These are phyloP conservation scores for Polypedilum vanderplanki DNA, from an alignment of 1,140 invertebrate species.

Conservation along the genomic window DNA sequence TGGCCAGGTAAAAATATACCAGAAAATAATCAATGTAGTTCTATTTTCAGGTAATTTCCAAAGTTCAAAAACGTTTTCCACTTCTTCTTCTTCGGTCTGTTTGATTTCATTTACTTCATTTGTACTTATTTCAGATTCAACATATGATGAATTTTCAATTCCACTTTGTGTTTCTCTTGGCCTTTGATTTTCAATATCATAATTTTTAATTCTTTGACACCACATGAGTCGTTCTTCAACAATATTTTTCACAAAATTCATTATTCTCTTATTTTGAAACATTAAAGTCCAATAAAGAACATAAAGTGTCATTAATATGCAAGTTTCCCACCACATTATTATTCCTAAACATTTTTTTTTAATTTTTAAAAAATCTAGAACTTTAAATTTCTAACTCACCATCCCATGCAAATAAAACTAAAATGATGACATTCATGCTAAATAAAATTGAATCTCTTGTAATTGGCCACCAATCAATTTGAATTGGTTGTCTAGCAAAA, in stretches of 20 bases:
- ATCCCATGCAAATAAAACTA: constrained; percentile 75
- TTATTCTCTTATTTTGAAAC: constrained; percentile 50
- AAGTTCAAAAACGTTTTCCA: neutral
- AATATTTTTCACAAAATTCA: constrained; percentile 40
- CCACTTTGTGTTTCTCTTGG: constrained; percentile 7
- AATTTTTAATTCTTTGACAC: constrained; percentile 36
- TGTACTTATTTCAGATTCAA: neutral
- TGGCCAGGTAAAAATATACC: constrained; percentile 67
- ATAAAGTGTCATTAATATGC: constrained; percentile 60
- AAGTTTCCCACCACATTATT: constrained; percentile 72
- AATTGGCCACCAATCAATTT: constrained; percentile 75
- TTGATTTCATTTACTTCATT: neutral
- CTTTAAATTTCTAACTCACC: constrained; percentile 40
- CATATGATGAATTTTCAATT: neutral
- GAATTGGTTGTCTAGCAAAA: constrained; percentile 63
- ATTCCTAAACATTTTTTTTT: too few species aligned
- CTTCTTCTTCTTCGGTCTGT: neutral
- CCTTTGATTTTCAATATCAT: constrained; percentile 8
- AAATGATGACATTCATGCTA: constrained; percentile 61
- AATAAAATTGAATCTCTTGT: constrained; percentile 79
- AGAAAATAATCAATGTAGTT: constrained; percentile 45
- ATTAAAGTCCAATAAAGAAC: constrained; percentile 57
- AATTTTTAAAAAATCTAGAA: too few species aligned
- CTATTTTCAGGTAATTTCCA: constrained; percentile 34
- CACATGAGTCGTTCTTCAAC: constrained; percentile 42